phyloP scores from a whole-genome alignment of 2,888 invertebrate species.

The Endomychus coccineus region DNA sequence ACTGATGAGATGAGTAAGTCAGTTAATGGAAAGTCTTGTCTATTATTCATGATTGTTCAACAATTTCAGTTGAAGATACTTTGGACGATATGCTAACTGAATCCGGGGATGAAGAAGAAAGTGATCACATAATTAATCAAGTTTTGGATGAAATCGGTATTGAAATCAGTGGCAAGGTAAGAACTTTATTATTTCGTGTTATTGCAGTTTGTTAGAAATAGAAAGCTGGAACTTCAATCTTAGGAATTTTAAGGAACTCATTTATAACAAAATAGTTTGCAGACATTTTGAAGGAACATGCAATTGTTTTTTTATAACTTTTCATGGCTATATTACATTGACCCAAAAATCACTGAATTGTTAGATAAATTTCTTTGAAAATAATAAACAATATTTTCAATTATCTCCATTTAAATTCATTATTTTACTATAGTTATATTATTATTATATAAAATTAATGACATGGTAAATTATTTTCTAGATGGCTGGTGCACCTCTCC shows the following conservation, averaged over 20 bases:
- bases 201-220: neutral
- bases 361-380: no score
- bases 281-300: no score
- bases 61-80: slow-evolving; percentile 72
- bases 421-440: neutral
- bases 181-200: slow-evolving; percentile 11
- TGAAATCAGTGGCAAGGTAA: slow-evolving; percentile 82
- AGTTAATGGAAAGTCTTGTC: neutral
- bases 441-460: slow-evolving; percentile 4
- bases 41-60: neutral
- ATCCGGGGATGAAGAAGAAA: slow-evolving; percentile 85
- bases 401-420: neutral
- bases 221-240: slow-evolving; percentile 6
- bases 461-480: slow-evolving; percentile 30
- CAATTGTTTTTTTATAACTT: no score
- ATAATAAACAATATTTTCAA: no score
- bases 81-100: slow-evolving; percentile 83
- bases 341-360: no score
- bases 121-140: slow-evolving; percentile 78
- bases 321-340: no score
- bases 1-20: slow-evolving; percentile 87
- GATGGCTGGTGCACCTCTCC: slow-evolving; percentile 60
- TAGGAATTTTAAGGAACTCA: no score
- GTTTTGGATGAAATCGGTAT: slow-evolving; percentile 96
- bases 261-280: no score